Evolutionary conservation across 2,888 invertebrate species (phyloP).

Genomic region (Vanessa cardui): DNA sequence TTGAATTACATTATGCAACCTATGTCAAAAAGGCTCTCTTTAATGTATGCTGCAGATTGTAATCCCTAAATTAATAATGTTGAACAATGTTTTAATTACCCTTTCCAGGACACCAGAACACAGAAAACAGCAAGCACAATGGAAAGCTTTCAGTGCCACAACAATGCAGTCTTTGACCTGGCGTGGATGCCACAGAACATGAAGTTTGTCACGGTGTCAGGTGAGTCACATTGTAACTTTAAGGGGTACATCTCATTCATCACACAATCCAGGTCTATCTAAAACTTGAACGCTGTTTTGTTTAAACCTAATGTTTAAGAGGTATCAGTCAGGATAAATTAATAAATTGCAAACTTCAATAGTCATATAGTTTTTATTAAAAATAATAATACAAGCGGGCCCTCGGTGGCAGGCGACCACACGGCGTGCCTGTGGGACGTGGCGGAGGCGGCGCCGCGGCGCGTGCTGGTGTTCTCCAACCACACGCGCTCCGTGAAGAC

Average conservation of each 20-base stretch:
- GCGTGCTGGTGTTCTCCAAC: slow-evolving; percentile 85
- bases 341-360: too few species aligned
- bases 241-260: too few species aligned
- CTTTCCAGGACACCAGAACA: slow-evolving; percentile 75
- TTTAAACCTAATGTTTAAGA: too few species aligned
- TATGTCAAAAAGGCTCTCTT: too few species aligned
- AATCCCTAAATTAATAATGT: too few species aligned
- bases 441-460: slow-evolving; percentile 71
- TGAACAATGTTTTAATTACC: not conserved
- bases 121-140: slow-evolving; percentile 65
- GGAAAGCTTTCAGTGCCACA: slow-evolving; percentile 85
- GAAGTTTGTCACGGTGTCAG: slow-evolving; percentile 92
- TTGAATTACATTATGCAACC: too few species aligned
- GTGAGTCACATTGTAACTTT: slow-evolving; percentile 51
- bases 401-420: slow-evolving; percentile 85
- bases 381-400: too few species aligned
- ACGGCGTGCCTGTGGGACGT: slow-evolving; percentile 91
- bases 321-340: too few species aligned
- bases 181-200: slow-evolving; percentile 91
- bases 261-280: too few species aligned
- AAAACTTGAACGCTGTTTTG: too few species aligned
- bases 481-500: slow-evolving; percentile 93
- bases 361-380: too few species aligned
- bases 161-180: slow-evolving; percentile 94
- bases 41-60: too few species aligned